Evolutionary conservation across 1,140 invertebrate species (phyloP), one percentile per base, ranked within the genome.

Genomic region (Drosophila watanabei): DNA sequence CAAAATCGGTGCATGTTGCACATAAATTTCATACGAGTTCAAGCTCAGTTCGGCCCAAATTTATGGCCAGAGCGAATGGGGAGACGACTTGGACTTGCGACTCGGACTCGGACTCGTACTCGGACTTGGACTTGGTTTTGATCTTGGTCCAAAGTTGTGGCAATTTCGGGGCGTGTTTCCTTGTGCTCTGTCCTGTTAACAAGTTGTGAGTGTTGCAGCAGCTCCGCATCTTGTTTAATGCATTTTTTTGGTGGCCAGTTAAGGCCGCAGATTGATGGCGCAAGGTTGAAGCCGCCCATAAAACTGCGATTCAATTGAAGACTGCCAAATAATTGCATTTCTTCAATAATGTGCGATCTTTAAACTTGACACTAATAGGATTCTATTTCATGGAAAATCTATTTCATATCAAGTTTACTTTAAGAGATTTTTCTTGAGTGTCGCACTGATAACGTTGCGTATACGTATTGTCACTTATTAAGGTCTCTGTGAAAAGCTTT

Each of bases 1-100:
- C 70, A 87, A 82, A 87, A 86, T 78, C 80, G 77, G 69, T 65
- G 72, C 81, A 85, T 79, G 85, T 81, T 81, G 79, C 82, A 87
- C 84, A 88, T 88, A 88, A 88, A 87, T 87, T 88, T 80, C 57
- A 80, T 84, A 64, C 75, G 80, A 87, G 84, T 87, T 87, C 83
- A 87, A 83, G 83, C 80, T 59, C 32, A 56, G 79, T 80, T 80
- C 78, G 63, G 30, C 65, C 62, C 75, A 80, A 89, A 89, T 89
- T 88, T 88, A 88, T 88, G 85, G 80, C 84, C 65, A 51, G 28
- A 64, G 46, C 73, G 66, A 79, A 58, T 56, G 64, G 41, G 64
- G 32, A 60, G 62, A 46, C 68, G 58, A 49, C 69, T 68, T 58
- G 51, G 62, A 58, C 37, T 54, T 24, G 37, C 52, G 61, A 65